These are phyloP conservation scores for Lithophane socia DNA, from an alignment of 2,888 invertebrate species.

Conservation along the genomic window DNA sequence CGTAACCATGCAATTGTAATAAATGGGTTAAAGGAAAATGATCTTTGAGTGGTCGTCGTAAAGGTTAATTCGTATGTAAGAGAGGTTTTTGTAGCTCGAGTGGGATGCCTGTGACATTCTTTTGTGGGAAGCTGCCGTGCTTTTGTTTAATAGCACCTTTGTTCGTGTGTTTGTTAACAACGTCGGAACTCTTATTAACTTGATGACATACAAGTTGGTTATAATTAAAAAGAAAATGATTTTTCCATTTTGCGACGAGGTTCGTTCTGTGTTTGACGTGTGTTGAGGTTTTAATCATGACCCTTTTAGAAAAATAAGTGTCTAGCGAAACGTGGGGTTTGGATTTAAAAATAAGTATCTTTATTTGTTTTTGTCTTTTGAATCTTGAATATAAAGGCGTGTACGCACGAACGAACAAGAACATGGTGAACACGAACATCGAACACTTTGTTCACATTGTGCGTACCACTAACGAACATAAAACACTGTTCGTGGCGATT, in stretches of 20 bases:
- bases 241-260: constrained; percentile 49
- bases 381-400: not conserved
- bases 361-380: not conserved
- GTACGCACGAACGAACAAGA: no score
- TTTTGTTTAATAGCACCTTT: constrained; percentile 76
- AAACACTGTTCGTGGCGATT: no score
- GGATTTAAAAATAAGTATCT: not conserved
- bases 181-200: constrained; percentile 73
- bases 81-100: constrained; percentile 54
- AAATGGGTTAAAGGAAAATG: constrained; percentile 52
- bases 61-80: constrained; percentile 44
- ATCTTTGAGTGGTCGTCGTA: constrained; percentile 49
- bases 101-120: constrained; percentile 77
- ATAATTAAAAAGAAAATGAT: constrained; percentile 78
- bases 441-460: no score
- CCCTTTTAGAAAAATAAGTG: constrained; percentile 21
- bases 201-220: constrained; percentile 69
- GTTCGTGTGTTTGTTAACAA: constrained; percentile 73
- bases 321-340: constrained; percentile 2
- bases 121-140: constrained; percentile 72
- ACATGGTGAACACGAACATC: no score
- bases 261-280: constrained; percentile 35
- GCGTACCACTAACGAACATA: no score
- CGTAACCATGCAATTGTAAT: constrained; percentile 52
- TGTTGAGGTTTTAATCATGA: constrained; percentile 45